Evolutionary conservation across 2,113 vertebrate genomes (phyloP), one percentile per base, ranked within the genome.

Genomic region (Casuarius casuarius): DNA sequence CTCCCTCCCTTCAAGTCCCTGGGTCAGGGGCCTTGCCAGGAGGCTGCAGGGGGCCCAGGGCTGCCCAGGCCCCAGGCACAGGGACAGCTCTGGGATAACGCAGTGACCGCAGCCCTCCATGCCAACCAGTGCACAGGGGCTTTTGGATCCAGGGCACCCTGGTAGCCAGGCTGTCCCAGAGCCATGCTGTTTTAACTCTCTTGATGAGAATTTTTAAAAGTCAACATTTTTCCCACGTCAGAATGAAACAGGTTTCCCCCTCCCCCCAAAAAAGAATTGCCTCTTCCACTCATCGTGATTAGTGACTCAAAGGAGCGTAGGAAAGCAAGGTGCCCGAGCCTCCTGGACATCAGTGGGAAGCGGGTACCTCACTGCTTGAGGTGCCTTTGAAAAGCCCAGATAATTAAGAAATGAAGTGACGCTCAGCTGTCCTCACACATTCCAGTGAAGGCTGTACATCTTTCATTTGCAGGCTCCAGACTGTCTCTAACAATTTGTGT

Each of bases 381-480:
- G 74, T 87, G 71, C 67, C 49, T 68, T 76, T 63, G 62, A 85
- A 80, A 94, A 94, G 82, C 84, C 31, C 81, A 66, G 81, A 28
- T 29, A 2, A 56, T 84, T 58, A 52, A 2, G 4, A 85, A 95
- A 85, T 26, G 35, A 28, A 73, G 87, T 12, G 23, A 23, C 74
- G 51, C 67, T 58, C 74, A 58, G 49, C 63, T 90, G 78, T 54
- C 78, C 54, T 44, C 15, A 25, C 59, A 77, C 26, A 3, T 76
- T 85, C 78, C 92, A 80, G 63, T 46, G 49, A 49, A 73, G 49
- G 29, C 87, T 83, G 62, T 26, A 4, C 2, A 2, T 90, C 40
- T 94, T 84, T 90, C 78, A 62, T 87, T 85, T 94, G 52, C 65
- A 92, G 93, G 87, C 94, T 96, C 87, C 94, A 93, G 91, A 74